Conservation (phyloP, 2,797 vertebrate species). For the Capromys pilorides region DNA sequence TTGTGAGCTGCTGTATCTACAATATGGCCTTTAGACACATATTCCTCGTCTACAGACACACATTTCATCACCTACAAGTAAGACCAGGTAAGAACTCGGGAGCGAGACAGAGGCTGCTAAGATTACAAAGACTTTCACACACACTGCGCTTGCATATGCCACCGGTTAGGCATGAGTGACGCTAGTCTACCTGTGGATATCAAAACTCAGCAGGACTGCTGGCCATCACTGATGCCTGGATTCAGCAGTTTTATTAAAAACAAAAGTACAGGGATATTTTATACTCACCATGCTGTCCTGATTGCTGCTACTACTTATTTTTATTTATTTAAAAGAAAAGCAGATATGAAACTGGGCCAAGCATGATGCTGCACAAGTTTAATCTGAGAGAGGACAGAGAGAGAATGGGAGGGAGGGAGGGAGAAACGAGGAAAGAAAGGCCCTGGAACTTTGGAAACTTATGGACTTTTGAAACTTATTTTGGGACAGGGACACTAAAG, state of each 20-base stretch:
- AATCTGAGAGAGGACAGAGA: neutral
- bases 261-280: neutral
- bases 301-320: neutral
- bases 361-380: neutral
- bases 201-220: slow-evolving; percentile 4
- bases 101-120: neutral
- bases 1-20: slow-evolving; percentile 5
- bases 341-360: too few relatives aligned
- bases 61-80: slow-evolving; percentile 16
- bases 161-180: slow-evolving; percentile 34
- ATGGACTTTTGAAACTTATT: neutral
- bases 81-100: slow-evolving; percentile 2
- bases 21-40: neutral
- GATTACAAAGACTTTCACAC: slow-evolving; percentile 30
- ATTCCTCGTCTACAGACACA: slow-evolving; percentile 7
- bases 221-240: neutral
- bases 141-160: neutral
- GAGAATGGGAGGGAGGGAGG: too few relatives aligned
- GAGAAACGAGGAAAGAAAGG: too few relatives aligned
- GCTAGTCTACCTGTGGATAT: slow-evolving; percentile 28
- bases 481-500: neutral
- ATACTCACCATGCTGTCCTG: neutral
- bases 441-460: neutral
- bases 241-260: slow-evolving; percentile 46
- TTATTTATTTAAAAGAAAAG: too few relatives aligned